Conservation (phyloP, 1,140 invertebrate species). For the Trichogramma pretiosum region DNA sequence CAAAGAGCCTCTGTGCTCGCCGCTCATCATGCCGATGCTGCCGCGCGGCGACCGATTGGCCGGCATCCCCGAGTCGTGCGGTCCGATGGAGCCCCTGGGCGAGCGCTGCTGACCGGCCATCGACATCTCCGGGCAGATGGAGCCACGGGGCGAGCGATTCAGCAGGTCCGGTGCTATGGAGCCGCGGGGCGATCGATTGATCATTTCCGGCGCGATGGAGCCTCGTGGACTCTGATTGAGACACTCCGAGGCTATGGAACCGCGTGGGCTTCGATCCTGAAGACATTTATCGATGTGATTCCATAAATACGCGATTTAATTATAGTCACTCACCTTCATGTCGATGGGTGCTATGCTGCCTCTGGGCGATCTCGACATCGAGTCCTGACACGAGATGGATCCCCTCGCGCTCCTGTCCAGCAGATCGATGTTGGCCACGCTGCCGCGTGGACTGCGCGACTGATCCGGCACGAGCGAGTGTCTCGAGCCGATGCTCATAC, state of each 20-base stretch:
- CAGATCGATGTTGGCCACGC: constrained; percentile 41
- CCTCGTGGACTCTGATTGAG: constrained; percentile 49
- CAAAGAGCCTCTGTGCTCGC: constrained; percentile 46
- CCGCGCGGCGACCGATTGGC: constrained; percentile 51
- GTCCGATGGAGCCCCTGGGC: constrained; percentile 49
- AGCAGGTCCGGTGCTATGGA: constrained; percentile 50
- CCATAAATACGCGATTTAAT: no score
- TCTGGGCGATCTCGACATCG: constrained; percentile 46
- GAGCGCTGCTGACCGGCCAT: constrained; percentile 41
- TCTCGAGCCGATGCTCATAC: constrained; percentile 46
- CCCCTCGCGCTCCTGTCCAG: constrained; percentile 51
- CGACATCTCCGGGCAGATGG: constrained; percentile 47
- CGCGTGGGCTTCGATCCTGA: constrained; percentile 28
- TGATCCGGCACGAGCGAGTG: constrained; percentile 54
- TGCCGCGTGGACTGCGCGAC: constrained; percentile 42
- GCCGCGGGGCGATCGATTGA: constrained; percentile 49
- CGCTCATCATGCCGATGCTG: constrained; percentile 44
- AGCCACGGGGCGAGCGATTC: constrained; percentile 53
- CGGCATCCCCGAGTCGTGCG: constrained; percentile 24
- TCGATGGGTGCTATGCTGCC: constrained; percentile 46
- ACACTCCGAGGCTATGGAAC: constrained; percentile 27
- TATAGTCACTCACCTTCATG: constrained; percentile 9
- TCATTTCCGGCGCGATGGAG: constrained; percentile 46
- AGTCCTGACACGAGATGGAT: constrained; percentile 46
- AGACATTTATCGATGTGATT: no score